Base-by-base conservation (phyloP, 2,113 vertebrate species). In the Actenoides lindsayi region DNA sequence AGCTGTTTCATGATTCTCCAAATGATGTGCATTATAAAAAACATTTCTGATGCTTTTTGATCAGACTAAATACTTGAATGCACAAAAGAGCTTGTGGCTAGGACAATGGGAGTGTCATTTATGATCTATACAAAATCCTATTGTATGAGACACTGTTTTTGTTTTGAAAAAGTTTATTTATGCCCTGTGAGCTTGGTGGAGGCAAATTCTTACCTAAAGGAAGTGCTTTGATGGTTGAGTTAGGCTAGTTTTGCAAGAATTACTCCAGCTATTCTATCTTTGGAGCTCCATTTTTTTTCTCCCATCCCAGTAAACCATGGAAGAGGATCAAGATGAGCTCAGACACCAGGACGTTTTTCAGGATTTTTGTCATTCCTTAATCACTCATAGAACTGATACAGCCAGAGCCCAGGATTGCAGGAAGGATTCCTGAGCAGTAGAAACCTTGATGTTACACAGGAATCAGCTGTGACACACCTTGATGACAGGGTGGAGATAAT, bases 181-280 rank as follows among this genome's bases (percentile, higher is more conserved):
- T 96, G 91, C 79, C 89, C 93, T 93, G 31, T 83, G 94, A 96
- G 78, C 23, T 96, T 94, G 95, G 50, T 71, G 90, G 73, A 30
- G 94, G 80, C 3, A 33, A 78, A 79, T 83, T 76, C 91, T 97
- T 96, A 95, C 95, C 95, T 97, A 94, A 96, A 98, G 95, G 97
- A 98, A 98, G 80, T 86, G 90, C 97, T 97, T 97, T 97, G 94
- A 95, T 86, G 87, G 62, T 95, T 82, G 62, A 46, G 80, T 77
- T 98, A 95, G 96, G 89, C 80, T 86, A 90, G 96, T 96, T 98
- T 98, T 97, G 87, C 90, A 97, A 94, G 92, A 95, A 54, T 94
- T 86, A 89, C 54, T 94, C 64, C 71, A 86, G 70, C n/a, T 81
- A 15, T 33, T 91, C 83, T 94, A 95, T 97, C 90, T 97, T 88